A percentile compares a stretch with the other conserved stretches of the same genome.
phyloP scores from a whole-genome alignment of 2,113 vertebrate species.

The Cavia porcellus region DNA sequence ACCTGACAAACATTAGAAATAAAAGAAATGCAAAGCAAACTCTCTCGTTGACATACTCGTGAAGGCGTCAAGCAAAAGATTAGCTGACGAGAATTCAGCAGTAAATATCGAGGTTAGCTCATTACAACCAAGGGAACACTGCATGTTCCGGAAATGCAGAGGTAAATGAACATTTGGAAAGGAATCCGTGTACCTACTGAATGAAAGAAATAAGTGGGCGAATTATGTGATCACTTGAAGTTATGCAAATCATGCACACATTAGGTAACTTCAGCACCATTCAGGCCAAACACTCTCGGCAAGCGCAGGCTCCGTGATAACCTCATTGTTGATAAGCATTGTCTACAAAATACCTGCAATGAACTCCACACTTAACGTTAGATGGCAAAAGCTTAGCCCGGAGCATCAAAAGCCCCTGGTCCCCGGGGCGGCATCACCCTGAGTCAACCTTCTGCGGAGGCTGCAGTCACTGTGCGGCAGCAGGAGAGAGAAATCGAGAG shows the following conservation, averaged over 20 bases:
- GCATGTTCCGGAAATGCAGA: neutral
- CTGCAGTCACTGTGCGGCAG: neutral
- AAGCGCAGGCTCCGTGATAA: neutral
- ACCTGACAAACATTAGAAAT: neutral
- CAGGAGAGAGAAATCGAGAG: neutral
- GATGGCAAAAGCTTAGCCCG: neutral
- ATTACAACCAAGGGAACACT: neutral
- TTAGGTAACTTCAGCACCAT: too few species aligned
- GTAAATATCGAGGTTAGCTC: neutral
- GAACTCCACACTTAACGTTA: neutral
- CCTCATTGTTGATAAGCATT: accelerated
- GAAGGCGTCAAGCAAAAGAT: neutral
- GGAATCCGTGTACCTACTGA: neutral
- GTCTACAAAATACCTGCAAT: neutral
- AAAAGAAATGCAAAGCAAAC: neutral
- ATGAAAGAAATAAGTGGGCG: neutral
- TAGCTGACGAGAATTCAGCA: neutral
- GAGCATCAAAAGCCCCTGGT: too few species aligned
- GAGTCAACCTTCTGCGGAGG: too few species aligned
- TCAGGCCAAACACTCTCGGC: neutral
- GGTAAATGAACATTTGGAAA: neutral
- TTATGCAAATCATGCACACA: too few species aligned
- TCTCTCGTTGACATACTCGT: neutral
- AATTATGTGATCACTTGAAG: neutral
- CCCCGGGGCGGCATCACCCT: too few species aligned